These are phyloP conservation scores for Parnassius glacialis DNA, from an alignment of 2,888 invertebrate genomes.

Conservation along the genomic window DNA sequence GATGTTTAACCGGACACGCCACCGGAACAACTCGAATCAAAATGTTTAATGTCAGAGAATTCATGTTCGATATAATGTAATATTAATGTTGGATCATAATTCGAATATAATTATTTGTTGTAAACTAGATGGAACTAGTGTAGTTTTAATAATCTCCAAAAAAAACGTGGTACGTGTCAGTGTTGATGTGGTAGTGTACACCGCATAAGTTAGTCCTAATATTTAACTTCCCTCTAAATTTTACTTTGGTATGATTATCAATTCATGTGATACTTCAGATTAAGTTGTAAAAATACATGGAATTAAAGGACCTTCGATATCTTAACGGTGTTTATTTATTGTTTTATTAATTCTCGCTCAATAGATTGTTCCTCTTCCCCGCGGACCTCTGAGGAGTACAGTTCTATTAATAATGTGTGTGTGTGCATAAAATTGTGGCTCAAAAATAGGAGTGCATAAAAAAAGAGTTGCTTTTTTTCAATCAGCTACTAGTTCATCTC, in stretches of 20 bases:
- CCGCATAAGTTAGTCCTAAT: background rate
- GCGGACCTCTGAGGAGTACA: too few relatives aligned
- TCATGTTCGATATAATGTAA: slow-evolving; percentile 27
- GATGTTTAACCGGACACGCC: background rate
- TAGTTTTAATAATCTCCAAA: slow-evolving; percentile 28
- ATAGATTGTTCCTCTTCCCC: too few relatives aligned
- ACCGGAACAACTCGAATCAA: background rate
- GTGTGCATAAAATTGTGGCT: too few relatives aligned
- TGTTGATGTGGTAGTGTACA: background rate
- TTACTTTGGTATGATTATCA: slow-evolving; percentile 56
- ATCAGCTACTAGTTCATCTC: too few relatives aligned
- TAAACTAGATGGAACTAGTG: slow-evolving; percentile 28
- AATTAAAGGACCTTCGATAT: slow-evolving; percentile 61
- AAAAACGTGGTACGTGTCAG: slow-evolving; percentile 38
- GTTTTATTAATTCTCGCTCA: too few relatives aligned
- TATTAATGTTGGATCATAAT: slow-evolving; percentile 25
- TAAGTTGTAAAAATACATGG: slow-evolving; percentile 67
- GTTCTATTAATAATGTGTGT: too few relatives aligned
- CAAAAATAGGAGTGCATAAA: too few relatives aligned
- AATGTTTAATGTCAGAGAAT: slow-evolving; percentile 1
- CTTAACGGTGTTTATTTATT: background rate
- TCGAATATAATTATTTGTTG: slow-evolving; percentile 29
- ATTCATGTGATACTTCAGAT: slow-evolving; percentile 72
- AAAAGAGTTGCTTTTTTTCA: too few relatives aligned
- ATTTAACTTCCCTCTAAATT: slow-evolving; percentile 1